phyloP scores from a whole-genome alignment of 2,888 invertebrate genomes.

The Stictocephala bisonia region DNA sequence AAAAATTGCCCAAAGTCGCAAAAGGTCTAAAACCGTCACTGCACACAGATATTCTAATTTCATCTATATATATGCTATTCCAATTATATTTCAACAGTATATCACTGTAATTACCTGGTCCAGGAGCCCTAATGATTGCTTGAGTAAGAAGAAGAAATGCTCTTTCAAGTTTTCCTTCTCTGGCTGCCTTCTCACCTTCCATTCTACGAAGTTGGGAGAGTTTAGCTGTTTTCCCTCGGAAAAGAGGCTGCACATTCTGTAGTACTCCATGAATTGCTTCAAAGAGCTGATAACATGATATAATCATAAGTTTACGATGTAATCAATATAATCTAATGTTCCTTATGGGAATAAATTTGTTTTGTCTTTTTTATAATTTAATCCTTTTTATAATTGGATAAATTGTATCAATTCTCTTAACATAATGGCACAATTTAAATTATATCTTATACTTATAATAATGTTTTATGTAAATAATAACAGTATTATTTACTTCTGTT shows the following conservation, averaged over 20 bases:
- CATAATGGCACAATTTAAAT: too few relatives aligned
- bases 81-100: neutral
- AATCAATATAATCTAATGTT: neutral
- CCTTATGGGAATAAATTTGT: neutral
- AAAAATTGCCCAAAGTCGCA: too few relatives aligned
- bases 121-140: slow-evolving; percentile 77
- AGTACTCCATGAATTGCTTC: slow-evolving; percentile 69
- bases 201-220: slow-evolving; percentile 72
- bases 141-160: slow-evolving; percentile 76
- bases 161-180: slow-evolving; percentile 68
- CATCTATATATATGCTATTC: neutral
- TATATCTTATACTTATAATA: too few relatives aligned
- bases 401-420: too few relatives aligned
- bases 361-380: neutral
- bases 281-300: too few relatives aligned
- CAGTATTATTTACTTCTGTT: too few relatives aligned
- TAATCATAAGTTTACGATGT: neutral
- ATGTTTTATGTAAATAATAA: too few relatives aligned
- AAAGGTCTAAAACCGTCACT: too few relatives aligned
- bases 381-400: too few relatives aligned
- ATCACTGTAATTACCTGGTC: slow-evolving; percentile 50
- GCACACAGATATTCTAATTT: too few relatives aligned
- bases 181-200: slow-evolving; percentile 72
- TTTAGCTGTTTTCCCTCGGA: slow-evolving; percentile 74
- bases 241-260: slow-evolving; percentile 74